Conservation (phyloP, 1,140 invertebrate species). For the Apis laboriosa region DNA sequence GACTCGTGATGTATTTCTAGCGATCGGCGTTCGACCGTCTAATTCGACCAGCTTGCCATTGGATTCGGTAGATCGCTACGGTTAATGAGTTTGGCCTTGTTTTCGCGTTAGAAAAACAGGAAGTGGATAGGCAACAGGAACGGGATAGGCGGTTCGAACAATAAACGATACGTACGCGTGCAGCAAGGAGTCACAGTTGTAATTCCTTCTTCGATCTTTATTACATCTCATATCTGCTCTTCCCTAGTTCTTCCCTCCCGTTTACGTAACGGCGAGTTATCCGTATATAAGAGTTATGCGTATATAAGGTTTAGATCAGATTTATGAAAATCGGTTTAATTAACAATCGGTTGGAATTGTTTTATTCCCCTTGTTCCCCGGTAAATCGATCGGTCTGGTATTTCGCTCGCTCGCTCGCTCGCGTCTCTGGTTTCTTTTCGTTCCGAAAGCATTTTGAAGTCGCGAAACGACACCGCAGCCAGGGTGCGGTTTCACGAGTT, state of each 20-base stretch:
- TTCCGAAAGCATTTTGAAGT: neutral
- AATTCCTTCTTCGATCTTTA: neutral
- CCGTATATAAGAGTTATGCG: no score
- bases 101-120: slow-evolving; percentile 14
- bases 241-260: neutral
- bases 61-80: neutral
- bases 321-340: neutral
- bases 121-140: neutral
- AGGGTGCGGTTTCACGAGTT: slow-evolving; percentile 43
- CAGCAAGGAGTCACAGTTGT: neutral
- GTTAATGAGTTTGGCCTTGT: neutral
- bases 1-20: slow-evolving; percentile 28
- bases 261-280: neutral
- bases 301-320: no score
- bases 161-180: neutral
- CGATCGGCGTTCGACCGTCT: slow-evolving; percentile 11
- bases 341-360: neutral
- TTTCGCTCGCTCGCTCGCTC: neutral
- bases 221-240: neutral
- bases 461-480: neutral
- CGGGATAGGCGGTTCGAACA: neutral
- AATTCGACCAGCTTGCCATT: neutral
- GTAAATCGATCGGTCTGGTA: neutral
- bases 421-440: neutral
- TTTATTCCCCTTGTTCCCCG: no score